A percentile compares a stretch with the other conserved stretches of the same genome.
These are phyloP conservation scores for Macrophya alboannulata DNA, from an alignment of 2,888 invertebrate species.

Conservation along the genomic window DNA sequence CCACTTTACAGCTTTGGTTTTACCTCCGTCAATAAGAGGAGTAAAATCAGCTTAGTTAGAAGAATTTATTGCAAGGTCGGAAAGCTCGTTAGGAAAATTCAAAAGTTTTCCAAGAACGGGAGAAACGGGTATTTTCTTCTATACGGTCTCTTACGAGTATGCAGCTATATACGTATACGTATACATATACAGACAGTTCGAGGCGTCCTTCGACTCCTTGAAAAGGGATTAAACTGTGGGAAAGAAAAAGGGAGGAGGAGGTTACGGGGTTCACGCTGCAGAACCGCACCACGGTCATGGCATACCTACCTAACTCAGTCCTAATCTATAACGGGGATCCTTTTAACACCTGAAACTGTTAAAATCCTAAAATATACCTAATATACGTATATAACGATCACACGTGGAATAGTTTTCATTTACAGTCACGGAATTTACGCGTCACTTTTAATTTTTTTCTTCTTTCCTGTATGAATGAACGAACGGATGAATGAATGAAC, in stretches of 20 bases:
- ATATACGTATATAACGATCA: no score
- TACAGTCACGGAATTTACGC: no score
- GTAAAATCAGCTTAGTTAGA: background rate
- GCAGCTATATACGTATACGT: no score
- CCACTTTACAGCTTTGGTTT: background rate
- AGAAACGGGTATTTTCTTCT: constrained; percentile 42
- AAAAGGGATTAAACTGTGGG: constrained; percentile 51
- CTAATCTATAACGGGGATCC: constrained; percentile 50
- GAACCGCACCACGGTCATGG: background rate
- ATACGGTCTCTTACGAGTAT: background rate
- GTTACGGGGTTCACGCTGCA: constrained; percentile 25
- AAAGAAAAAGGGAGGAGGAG: constrained; percentile 30
- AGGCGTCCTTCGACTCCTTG: constrained; percentile 39
- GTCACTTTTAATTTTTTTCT: no score
- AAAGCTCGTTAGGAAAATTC: constrained; percentile 47
- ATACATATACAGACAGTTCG: background rate
- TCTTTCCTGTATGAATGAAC: no score
- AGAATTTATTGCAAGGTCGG: constrained; percentile 49
- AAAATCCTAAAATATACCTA: background rate
- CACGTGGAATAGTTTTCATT: no score
- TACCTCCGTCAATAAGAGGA: background rate
- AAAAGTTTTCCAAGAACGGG: constrained; percentile 35
- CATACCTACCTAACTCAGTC: constrained; percentile 22
- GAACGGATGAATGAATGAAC: background rate
- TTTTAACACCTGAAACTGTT: constrained; percentile 45